Conservation (phyloP, 2,888 invertebrate species). For the Drosophila meridionalis region DNA sequence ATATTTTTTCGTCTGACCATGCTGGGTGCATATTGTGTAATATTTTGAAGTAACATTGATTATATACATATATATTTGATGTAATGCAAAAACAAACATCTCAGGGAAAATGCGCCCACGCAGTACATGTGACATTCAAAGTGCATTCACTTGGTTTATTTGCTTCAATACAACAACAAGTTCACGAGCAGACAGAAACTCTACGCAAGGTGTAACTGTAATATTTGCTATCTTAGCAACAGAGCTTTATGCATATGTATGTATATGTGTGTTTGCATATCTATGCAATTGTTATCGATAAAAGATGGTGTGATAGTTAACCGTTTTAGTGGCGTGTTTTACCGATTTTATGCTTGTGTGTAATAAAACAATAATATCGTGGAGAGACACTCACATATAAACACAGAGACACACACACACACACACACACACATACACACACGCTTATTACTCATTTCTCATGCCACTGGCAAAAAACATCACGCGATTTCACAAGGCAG, state of each 20-base stretch:
- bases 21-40: neutral
- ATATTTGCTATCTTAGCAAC: neutral
- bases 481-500: constrained; percentile 59
- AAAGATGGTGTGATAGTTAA: constrained; percentile 41
- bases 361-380: constrained; percentile 51
- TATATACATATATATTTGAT: neutral
- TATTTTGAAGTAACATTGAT: neutral
- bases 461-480: constrained; percentile 58
- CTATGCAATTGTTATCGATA: constrained; percentile 45
- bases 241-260: constrained; percentile 1
- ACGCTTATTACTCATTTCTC: constrained; percentile 50
- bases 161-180: constrained; percentile 24
- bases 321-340: constrained; percentile 63
- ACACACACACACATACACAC: neutral
- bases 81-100: neutral
- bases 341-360: constrained; percentile 23
- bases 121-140: constrained; percentile 14
- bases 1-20: neutral
- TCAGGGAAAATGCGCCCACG: neutral
- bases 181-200: constrained; percentile 35
- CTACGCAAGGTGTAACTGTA: constrained; percentile 16
- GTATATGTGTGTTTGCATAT: neutral
- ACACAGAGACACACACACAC: neutral
- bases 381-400: neutral
- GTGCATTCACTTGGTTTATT: constrained; percentile 22